These are phyloP conservation scores for Taurulus bubalis DNA, from an alignment of 2,113 vertebrate genomes.

Conservation along the genomic window DNA sequence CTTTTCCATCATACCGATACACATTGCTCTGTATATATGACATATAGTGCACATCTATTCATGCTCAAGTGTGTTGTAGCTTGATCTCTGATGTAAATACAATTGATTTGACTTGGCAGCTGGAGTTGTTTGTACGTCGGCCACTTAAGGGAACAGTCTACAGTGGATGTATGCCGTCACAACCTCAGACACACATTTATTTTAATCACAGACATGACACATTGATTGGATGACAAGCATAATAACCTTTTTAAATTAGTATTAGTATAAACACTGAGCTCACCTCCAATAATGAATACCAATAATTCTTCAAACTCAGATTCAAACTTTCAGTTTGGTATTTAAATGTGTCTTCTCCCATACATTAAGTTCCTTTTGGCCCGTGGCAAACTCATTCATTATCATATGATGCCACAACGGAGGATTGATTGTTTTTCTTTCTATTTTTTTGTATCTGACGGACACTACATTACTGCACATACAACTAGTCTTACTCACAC, in stretches of 20 bases:
- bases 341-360: not conserved
- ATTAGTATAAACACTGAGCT: not conserved
- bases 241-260: not conserved
- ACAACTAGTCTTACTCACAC: not conserved
- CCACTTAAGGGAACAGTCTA: not conserved
- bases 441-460: not conserved
- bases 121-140: not conserved
- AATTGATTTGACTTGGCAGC: not conserved
- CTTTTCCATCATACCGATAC: not conserved
- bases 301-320: not conserved
- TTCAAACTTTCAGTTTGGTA: not conserved
- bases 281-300: no score
- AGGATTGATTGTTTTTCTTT: not conserved
- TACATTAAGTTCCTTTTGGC: not conserved
- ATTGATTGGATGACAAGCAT: not conserved
- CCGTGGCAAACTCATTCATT: not conserved
- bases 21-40: not conserved
- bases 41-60: not conserved
- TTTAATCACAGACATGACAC: not conserved
- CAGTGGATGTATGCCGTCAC: not conserved
- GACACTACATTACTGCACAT: not conserved
- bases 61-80: no score
- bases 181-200: not conserved
- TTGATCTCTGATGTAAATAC: not conserved
- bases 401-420: not conserved